Percentiles rank a stretch among this genome's conserved stretches.
Conservation (phyloP, 2,888 invertebrate genomes). For the Tipula vernalis region DNA sequence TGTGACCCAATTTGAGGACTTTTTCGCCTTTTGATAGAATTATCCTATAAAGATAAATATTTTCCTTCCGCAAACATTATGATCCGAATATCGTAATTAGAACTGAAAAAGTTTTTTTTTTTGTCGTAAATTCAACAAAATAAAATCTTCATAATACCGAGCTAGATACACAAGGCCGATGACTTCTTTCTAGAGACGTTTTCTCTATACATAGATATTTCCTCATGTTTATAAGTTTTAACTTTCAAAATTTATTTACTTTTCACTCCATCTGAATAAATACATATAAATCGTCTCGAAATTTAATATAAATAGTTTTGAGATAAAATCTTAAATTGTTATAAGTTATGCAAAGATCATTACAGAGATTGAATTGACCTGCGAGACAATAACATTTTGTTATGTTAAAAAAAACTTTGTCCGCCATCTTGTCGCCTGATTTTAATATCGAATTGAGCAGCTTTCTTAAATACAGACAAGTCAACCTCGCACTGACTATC, state of each 20-base stretch:
- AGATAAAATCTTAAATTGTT: not conserved
- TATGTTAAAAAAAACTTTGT: not conserved
- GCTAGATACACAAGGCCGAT: not conserved
- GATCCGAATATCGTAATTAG: not conserved
- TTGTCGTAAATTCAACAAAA: not conserved
- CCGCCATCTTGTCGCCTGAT: not conserved
- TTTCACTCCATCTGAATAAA: not conserved
- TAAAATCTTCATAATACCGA: not conserved
- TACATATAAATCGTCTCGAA: not conserved
- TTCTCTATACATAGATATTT: not conserved
- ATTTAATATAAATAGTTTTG: not conserved
- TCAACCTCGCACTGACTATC: too few species aligned
- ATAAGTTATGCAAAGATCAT: not conserved
- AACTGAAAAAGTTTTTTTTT: not conserved
- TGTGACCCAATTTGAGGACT: too few species aligned
- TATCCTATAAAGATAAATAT: not conserved
- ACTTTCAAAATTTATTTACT: not conserved
- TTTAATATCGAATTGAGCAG: not conserved
- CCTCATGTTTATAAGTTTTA: not conserved
- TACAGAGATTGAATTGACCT: not conserved
- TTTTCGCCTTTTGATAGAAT: too few species aligned
- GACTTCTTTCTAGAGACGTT: too few species aligned
- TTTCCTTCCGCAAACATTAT: not conserved
- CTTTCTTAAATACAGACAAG: too few species aligned
- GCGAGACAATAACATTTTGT: not conserved